Conservation (phyloP, 2,797 vertebrate species). For the Cynodonichthys magdalenae region DNA sequence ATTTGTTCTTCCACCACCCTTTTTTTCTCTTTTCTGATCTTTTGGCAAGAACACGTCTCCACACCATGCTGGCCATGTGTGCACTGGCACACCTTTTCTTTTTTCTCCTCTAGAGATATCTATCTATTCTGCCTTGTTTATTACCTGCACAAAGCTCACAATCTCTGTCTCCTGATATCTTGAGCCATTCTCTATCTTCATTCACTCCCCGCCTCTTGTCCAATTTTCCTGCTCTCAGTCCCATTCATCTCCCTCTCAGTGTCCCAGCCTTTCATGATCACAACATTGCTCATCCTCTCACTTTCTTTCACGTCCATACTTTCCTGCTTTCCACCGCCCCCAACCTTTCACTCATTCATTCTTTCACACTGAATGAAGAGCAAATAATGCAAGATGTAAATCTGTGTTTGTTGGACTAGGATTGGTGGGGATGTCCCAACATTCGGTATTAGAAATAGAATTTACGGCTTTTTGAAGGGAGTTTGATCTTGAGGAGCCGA, state of each 20-base stretch:
- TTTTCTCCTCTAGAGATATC: slow-evolving; percentile 71
- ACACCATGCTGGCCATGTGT: slow-evolving; percentile 12
- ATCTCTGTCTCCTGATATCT: slow-evolving; percentile 76
- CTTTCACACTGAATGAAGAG: slow-evolving; percentile 48
- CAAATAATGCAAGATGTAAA: slow-evolving; percentile 51
- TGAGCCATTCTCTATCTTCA: slow-evolving; percentile 75
- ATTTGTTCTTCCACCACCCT: slow-evolving; percentile 40
- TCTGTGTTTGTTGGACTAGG: slow-evolving; percentile 9
- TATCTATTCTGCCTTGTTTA: slow-evolving; percentile 77
- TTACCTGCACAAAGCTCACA: slow-evolving; percentile 76
- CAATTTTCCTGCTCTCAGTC: slow-evolving; percentile 76
- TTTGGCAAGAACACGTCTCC: slow-evolving; percentile 22
- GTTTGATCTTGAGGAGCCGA: no score
- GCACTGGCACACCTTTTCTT: slow-evolving; percentile 64
- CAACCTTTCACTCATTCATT: slow-evolving; percentile 34
- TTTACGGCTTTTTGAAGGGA: no score
- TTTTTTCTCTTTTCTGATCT: slow-evolving; percentile 35
- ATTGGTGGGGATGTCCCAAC: slow-evolving; percentile 13
- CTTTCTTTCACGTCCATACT: slow-evolving; percentile 53
- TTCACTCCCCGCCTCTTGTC: slow-evolving; percentile 76
- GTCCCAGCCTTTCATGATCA: slow-evolving; percentile 73
- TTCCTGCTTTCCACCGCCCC: slow-evolving; percentile 55
- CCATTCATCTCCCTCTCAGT: slow-evolving; percentile 77
- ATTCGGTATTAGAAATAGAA: slow-evolving; percentile 19
- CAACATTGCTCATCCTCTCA: slow-evolving; percentile 70